Evolutionary conservation across 2,113 vertebrate genomes (phyloP).

Genomic region (Carassius gibelio): DNA sequence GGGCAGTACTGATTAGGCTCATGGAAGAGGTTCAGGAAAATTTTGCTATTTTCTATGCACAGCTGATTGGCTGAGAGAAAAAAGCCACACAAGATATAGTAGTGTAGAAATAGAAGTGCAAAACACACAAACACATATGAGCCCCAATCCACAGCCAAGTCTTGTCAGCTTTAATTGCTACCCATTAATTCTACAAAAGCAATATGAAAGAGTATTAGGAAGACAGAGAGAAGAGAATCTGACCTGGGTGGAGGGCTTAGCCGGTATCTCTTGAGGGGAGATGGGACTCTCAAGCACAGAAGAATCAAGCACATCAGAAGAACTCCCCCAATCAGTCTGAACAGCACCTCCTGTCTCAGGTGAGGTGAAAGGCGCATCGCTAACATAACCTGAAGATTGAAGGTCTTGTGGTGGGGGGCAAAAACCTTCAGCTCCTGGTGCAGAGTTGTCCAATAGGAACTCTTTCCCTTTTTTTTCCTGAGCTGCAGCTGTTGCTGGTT

Average conservation of each 20-base stretch:
- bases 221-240: slow-evolving; percentile 37
- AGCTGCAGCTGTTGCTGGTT: background rate
- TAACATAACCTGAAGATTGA: slow-evolving; percentile 75
- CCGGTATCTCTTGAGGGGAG: slow-evolving; percentile 59
- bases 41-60: slow-evolving; percentile 43
- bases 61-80: slow-evolving; percentile 54
- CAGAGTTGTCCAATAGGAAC: slow-evolving; percentile 57
- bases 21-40: slow-evolving; percentile 64
- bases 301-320: slow-evolving; percentile 74
- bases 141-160: background rate
- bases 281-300: slow-evolving; percentile 71
- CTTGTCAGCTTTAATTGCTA: background rate
- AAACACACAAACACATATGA: slow-evolving; percentile 6
- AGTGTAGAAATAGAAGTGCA: slow-evolving; percentile 24
- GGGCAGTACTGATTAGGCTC: slow-evolving; percentile 70
- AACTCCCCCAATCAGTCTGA: slow-evolving; percentile 75
- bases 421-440: slow-evolving; percentile 38
- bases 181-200: background rate
- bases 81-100: slow-evolving; percentile 4
- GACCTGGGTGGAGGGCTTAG: slow-evolving; percentile 70
- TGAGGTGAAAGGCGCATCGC: slow-evolving; percentile 76
- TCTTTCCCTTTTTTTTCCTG: slow-evolving; percentile 31
- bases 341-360: slow-evolving; percentile 72
- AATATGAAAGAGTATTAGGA: background rate
- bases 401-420: slow-evolving; percentile 62